These are phyloP conservation scores for Amphipoea oculea DNA, from an alignment of 2,888 invertebrate species.

Conservation along the genomic window DNA sequence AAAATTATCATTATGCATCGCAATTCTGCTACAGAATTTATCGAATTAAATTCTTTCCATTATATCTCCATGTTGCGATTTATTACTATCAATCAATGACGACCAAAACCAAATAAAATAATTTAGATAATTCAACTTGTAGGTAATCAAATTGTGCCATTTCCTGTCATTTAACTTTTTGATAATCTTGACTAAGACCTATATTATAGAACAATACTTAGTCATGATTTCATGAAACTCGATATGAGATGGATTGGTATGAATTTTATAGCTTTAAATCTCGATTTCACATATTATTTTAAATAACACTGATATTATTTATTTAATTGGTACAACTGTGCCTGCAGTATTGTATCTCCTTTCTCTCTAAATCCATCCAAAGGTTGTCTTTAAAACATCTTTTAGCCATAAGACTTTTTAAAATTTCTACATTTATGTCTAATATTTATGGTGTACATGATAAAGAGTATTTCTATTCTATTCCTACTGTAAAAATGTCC, in stretches of 20 bases:
- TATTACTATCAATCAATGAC: constrained; percentile 5
- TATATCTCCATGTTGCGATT: constrained; percentile 15
- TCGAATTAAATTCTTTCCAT: constrained; percentile 10
- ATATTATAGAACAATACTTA: constrained; percentile 21
- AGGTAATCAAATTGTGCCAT: constrained; percentile 14
- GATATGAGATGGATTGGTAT: not conserved
- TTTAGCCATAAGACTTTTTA: not conserved
- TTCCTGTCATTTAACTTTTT: constrained; percentile 13
- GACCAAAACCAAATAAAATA: constrained; percentile 10
- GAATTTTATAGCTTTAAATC: not conserved
- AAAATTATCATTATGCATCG: constrained; percentile 3
- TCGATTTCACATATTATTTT: no score
- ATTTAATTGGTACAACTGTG: not conserved
- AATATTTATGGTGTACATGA: not conserved
- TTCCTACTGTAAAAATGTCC: not conserved
- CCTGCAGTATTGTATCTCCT: not conserved
- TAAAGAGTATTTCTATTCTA: not conserved
- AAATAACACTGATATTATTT: not conserved
- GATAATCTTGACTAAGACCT: constrained; percentile 36
- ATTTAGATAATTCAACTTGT: constrained; percentile 20
- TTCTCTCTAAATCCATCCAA: not conserved
- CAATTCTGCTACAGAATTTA: constrained; percentile 16
- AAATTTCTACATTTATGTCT: not conserved
- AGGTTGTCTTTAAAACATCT: not conserved
- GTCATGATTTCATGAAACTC: not conserved